Evolutionary conservation across 2,888 invertebrate genomes (phyloP).

Genomic region (Theretra japonica): DNA sequence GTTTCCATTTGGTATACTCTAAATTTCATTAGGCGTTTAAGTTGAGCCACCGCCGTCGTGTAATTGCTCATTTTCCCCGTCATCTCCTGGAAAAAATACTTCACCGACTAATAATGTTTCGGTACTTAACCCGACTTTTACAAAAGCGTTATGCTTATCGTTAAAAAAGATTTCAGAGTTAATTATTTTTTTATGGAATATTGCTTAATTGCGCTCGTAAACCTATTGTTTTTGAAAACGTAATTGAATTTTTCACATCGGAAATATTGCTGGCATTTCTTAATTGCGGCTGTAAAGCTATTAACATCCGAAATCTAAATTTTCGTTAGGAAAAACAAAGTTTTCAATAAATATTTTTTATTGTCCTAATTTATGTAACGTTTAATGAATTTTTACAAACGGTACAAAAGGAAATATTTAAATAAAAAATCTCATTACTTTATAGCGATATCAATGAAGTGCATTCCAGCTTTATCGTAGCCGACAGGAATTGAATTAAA

Average conservation of each 20-base stretch:
- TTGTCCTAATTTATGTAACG: background rate
- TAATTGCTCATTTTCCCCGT: constrained; percentile 82
- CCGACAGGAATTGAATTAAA: constrained; percentile 82
- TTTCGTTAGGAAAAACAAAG: background rate
- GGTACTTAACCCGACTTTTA: constrained; percentile 30
- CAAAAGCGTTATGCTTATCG: constrained; percentile 20
- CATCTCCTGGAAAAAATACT: constrained; percentile 70
- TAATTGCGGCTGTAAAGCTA: background rate
- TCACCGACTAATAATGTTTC: constrained; percentile 52
- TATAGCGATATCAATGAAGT: constrained; percentile 80
- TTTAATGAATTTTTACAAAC: background rate
- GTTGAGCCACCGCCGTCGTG: constrained; percentile 75
- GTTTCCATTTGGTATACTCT: constrained; percentile 74
- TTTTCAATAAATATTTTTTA: background rate
- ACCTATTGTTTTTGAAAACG: constrained; percentile 8
- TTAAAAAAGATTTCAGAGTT: constrained; percentile 1
- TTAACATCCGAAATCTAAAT: background rate
- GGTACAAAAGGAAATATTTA: constrained; percentile 49
- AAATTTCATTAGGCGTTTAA: constrained; percentile 83
- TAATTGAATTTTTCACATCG: constrained; percentile 13
- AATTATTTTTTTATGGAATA: constrained; percentile 15
- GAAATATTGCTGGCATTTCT: background rate
- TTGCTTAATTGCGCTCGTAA: constrained; percentile 7
- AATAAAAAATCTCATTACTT: constrained; percentile 68
- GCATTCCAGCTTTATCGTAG: constrained; percentile 78